Conservation (phyloP, 2,797 vertebrate species). For the Acanthiza pusilla region DNA sequence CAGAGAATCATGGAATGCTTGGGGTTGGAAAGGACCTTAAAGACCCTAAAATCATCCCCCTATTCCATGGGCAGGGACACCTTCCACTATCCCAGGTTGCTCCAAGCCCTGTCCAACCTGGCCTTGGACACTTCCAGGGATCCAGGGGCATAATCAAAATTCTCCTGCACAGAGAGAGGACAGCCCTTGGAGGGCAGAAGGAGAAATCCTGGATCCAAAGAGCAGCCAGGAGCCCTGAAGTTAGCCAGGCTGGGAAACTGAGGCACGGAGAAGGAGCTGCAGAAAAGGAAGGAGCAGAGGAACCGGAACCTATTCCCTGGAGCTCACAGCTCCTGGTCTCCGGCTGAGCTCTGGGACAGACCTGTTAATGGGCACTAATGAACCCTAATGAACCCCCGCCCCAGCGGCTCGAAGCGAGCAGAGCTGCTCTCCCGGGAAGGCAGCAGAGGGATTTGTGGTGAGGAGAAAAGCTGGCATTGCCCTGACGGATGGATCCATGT, state of each 20-base stretch:
- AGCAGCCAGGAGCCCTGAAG: background rate
- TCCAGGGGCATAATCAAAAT: background rate
- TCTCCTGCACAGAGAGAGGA: background rate
- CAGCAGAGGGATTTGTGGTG: background rate
- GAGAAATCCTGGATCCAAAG: background rate
- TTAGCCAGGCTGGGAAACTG: background rate
- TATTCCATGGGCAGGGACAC: background rate
- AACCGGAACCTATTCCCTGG: fast-evolving
- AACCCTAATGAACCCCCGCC: background rate
- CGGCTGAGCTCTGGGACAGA: background rate
- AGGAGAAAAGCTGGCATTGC: background rate
- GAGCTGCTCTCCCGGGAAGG: background rate
- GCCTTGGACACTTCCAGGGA: background rate
- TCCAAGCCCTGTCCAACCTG: background rate
- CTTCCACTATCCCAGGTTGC: background rate
- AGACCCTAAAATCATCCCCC: background rate
- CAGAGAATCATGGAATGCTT: background rate
- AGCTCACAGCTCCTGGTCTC: background rate
- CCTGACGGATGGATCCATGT: background rate
- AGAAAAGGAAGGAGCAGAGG: background rate
- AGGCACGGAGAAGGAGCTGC: background rate
- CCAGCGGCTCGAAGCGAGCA: background rate
- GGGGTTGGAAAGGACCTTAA: background rate
- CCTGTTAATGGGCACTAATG: constrained; percentile 3
- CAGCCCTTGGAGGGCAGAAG: background rate